Evolutionary conservation across 2,113 vertebrate species (phyloP).

Genomic region (Amazona vittata): DNA sequence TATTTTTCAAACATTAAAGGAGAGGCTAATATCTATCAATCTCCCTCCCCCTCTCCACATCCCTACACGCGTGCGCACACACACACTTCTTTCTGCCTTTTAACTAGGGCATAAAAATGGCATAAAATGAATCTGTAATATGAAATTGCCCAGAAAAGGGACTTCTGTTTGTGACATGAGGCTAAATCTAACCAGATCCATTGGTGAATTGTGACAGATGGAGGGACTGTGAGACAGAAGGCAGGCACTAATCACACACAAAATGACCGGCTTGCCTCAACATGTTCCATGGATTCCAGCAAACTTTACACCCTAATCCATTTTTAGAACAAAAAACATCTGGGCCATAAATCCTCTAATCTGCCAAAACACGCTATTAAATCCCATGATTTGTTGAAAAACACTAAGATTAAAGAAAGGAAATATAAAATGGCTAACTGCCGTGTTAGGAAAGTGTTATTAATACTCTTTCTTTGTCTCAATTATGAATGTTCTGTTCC

Average conservation of each 20-base stretch:
- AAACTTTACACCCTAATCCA: constrained; percentile 97
- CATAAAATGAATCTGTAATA: constrained; percentile 81
- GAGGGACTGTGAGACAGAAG: constrained; percentile 82
- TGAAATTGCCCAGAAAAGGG: constrained; percentile 85
- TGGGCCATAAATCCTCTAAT: constrained; percentile 98
- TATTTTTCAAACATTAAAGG: constrained; percentile 65
- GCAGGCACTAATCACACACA: constrained; percentile 83
- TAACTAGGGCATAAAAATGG: constrained; percentile 77
- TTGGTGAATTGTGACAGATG: constrained; percentile 88
- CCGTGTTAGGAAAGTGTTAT: constrained; percentile 87
- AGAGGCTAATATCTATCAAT: constrained; percentile 62
- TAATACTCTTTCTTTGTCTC: constrained; percentile 93
- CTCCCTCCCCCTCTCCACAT: not conserved
- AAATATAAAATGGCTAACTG: constrained; percentile 93
- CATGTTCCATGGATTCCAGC: constrained; percentile 89
- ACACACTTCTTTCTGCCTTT: constrained; percentile 64
- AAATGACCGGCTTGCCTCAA: constrained; percentile 83
- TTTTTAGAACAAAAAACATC: constrained; percentile 99
- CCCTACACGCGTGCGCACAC: not conserved
- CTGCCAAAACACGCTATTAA: constrained; percentile 94
- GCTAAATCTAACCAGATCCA: constrained; percentile 83
- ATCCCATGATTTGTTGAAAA: constrained; percentile 98
- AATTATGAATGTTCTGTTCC: constrained; percentile 89
- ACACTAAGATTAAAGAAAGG: constrained; percentile 96
- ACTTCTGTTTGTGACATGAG: constrained; percentile 83